Evolutionary conservation across 2,797 vertebrate species (phyloP).

Genomic region (Megalops cyprinoides): DNA sequence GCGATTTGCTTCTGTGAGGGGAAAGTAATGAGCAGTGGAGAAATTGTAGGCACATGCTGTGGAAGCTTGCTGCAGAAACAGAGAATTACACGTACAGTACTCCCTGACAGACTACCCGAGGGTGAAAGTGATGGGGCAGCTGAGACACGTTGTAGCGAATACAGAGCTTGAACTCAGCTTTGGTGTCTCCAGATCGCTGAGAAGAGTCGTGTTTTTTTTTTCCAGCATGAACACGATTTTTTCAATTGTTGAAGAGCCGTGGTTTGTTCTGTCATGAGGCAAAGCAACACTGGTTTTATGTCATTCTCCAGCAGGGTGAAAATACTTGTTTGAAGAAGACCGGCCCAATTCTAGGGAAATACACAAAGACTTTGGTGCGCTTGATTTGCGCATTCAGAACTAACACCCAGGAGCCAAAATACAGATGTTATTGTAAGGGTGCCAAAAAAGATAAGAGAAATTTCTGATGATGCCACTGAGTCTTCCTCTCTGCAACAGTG

Average conservation of each 20-base stretch:
- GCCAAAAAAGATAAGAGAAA: too few species aligned
- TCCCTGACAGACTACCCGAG: conserved; percentile 9
- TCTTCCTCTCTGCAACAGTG: too few species aligned
- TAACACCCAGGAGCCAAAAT: neutral
- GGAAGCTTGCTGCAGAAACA: neutral
- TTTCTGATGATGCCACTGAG: too few species aligned
- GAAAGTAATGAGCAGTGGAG: neutral
- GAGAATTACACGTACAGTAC: neutral
- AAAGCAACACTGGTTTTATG: neutral
- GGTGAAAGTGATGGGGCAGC: neutral
- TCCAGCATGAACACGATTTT: neutral
- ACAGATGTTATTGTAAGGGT: conserved; percentile 7
- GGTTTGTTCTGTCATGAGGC: neutral
- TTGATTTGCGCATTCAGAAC: neutral
- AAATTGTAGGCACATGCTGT: neutral
- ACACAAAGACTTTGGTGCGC: neutral
- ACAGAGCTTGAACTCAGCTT: neutral
- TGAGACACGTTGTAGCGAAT: neutral
- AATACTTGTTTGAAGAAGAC: neutral
- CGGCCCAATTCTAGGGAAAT: neutral
- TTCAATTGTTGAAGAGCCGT: neutral
- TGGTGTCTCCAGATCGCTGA: neutral
- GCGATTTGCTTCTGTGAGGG: neutral
- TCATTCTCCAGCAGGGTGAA: neutral
- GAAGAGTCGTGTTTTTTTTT: neutral